These are phyloP conservation scores for Lytechinus variegatus DNA, from an alignment of 35 echinoderm and acorn worm species.

Conservation along the genomic window DNA sequence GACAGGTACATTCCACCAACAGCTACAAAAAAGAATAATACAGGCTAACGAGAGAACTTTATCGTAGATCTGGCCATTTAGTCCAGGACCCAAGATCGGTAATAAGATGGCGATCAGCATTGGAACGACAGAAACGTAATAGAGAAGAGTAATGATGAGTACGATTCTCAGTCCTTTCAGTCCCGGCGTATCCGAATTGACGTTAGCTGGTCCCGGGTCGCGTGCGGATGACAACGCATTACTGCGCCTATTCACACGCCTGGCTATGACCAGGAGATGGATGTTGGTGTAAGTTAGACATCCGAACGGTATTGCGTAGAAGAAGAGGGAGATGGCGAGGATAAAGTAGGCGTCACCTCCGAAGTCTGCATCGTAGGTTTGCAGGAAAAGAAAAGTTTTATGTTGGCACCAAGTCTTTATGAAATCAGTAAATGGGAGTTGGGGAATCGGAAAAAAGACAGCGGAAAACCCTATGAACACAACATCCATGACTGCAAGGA, in stretches of 20 bases:
- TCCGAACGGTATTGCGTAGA: background rate
- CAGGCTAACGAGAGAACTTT: background rate
- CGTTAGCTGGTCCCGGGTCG: background rate
- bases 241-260: background rate
- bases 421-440: background rate
- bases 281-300: background rate
- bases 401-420: background rate
- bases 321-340: background rate
- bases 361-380: background rate
- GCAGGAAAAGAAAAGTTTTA: background rate
- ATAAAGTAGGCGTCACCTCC: background rate
- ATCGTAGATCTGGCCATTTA: background rate
- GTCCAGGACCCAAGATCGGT: background rate
- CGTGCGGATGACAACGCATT: background rate
- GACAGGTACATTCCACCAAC: background rate
- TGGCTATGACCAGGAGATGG: background rate
- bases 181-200: background rate
- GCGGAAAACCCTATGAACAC: background rate
- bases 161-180: background rate
- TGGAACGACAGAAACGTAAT: background rate
- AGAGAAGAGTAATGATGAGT: background rate
- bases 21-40: background rate
- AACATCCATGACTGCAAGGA: background rate
- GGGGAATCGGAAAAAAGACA: background rate
- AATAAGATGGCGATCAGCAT: background rate